A percentile compares a stretch with the other conserved stretches of the same genome.
Conservation (phyloP, 2,797 vertebrate genomes). For the Poecilia velifera region DNA sequence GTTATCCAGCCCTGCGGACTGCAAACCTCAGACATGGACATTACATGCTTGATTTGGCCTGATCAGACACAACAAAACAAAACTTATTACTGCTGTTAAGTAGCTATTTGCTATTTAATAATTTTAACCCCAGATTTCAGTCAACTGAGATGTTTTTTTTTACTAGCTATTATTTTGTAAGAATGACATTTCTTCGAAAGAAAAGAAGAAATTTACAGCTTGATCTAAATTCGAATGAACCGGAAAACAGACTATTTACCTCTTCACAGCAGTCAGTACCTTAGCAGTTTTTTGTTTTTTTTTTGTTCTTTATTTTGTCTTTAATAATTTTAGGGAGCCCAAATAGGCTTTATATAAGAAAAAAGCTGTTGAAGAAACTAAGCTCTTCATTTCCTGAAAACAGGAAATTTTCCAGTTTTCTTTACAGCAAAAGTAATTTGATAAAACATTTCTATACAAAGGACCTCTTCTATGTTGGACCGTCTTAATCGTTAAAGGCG, state of each 20-base stretch:
- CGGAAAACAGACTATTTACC: neutral
- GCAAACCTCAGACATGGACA: neutral
- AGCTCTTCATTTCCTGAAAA: neutral
- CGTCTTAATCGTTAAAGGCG: neutral
- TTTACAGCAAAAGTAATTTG: neutral
- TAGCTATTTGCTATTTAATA: neutral
- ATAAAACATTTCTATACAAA: neutral
- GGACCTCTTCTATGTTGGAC: neutral
- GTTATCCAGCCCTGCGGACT: constrained; percentile 41
- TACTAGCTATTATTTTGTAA: neutral
- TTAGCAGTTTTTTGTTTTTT: neutral
- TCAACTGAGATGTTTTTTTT: neutral
- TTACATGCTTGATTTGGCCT: neutral
- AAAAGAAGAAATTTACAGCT: neutral
- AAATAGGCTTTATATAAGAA: neutral
- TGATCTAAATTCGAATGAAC: neutral
- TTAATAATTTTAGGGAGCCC: neutral
- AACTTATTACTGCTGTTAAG: neutral
- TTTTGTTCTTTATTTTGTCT: neutral
- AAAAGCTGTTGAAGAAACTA: neutral
- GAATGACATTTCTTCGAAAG: neutral
- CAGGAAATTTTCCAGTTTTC: neutral
- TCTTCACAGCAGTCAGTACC: neutral
- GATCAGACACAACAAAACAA: neutral
- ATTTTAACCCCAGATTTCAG: neutral